These are phyloP conservation scores for Spodoptera littoralis DNA, from an alignment of 2,888 invertebrate genomes.

Conservation along the genomic window DNA sequence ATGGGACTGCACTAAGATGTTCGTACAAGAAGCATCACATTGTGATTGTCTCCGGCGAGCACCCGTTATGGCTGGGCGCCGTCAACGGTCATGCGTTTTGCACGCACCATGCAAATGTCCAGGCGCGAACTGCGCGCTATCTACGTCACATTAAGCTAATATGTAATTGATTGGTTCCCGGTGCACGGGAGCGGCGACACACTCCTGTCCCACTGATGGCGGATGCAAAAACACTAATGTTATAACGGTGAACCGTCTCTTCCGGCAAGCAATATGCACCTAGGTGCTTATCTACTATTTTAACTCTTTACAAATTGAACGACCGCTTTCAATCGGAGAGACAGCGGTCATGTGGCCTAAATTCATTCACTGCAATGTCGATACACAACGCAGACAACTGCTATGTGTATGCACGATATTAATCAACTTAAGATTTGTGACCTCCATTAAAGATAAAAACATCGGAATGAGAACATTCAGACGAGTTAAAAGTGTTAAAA, in stretches of 20 bases:
- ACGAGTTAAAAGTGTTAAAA: constrained; percentile 67
- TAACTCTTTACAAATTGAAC: constrained; percentile 70
- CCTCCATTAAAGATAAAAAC: constrained; percentile 61
- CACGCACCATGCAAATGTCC: constrained; percentile 78
- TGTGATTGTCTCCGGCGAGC: constrained; percentile 70
- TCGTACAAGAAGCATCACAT: constrained; percentile 69
- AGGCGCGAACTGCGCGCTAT: constrained; percentile 74
- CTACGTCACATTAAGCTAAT: constrained; percentile 86
- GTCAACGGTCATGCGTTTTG: constrained; percentile 67
- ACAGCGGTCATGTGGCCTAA: constrained; percentile 65
- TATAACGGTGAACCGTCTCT: constrained; percentile 77
- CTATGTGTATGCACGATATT: constrained; percentile 64
- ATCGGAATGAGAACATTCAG: constrained; percentile 55
- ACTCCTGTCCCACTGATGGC: constrained; percentile 83
- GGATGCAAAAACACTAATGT: constrained; percentile 86
- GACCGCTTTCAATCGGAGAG: constrained; percentile 66
- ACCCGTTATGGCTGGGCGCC: constrained; percentile 72
- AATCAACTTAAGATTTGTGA: constrained; percentile 66
- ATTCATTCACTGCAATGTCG: constrained; percentile 57
- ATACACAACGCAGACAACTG: constrained; percentile 53
- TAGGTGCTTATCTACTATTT: constrained; percentile 61
- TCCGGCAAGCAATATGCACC: constrained; percentile 69
- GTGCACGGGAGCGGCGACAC: constrained; percentile 74
- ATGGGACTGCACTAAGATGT: background rate
- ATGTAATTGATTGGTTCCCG: constrained; percentile 87